phyloP scores from a whole-genome alignment of 1,140 invertebrate species.

The Homalodisca vitripennis region DNA sequence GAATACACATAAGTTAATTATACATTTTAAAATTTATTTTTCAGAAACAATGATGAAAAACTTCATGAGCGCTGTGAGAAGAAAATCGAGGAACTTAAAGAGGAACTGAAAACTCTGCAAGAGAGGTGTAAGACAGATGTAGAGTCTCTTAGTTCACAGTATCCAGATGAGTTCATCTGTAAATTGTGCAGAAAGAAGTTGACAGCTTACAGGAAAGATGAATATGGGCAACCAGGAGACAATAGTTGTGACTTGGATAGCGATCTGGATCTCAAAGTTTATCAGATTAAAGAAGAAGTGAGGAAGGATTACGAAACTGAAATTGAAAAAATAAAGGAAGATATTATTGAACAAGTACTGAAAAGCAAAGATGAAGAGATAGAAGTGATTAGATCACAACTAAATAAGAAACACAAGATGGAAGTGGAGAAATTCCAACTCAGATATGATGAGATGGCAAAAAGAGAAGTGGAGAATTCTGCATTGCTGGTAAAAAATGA shows the following conservation, averaged over 20 bases:
- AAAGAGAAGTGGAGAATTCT: slow-evolving; percentile 9
- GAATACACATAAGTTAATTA: too few species aligned
- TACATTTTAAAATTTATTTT: not conserved
- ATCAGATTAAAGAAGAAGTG: slow-evolving; percentile 24
- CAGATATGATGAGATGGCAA: slow-evolving; percentile 28
- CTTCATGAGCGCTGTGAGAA: slow-evolving; percentile 49
- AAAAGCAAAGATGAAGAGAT: slow-evolving; percentile 21
- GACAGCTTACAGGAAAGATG: too few species aligned
- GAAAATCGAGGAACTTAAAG: slow-evolving; percentile 51
- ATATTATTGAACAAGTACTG: slow-evolving; percentile 1
- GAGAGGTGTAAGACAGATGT: slow-evolving; percentile 25
- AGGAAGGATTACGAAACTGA: slow-evolving; percentile 24
- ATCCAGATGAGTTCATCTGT: not conserved
- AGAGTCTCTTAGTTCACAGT: slow-evolving; percentile 2
- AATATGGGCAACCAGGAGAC: too few species aligned
- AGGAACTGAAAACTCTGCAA: slow-evolving; percentile 51
- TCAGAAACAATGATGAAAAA: slow-evolving; percentile 45
- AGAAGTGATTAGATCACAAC: slow-evolving; percentile 14
- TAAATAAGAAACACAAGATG: slow-evolving; percentile 17
- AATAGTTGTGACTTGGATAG: not conserved
- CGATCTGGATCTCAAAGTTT: slow-evolving; percentile 24
- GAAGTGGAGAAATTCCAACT: slow-evolving; percentile 26
- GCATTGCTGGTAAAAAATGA: slow-evolving; percentile 1
- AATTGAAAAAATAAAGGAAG: slow-evolving; percentile 31
- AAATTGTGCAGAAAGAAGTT: slow-evolving; percentile 20